Percentiles rank a stretch among this genome's conserved stretches.
These are phyloP conservation scores for Nycticebus coucang DNA, from an alignment of 2,113 vertebrate species.

Conservation along the genomic window DNA sequence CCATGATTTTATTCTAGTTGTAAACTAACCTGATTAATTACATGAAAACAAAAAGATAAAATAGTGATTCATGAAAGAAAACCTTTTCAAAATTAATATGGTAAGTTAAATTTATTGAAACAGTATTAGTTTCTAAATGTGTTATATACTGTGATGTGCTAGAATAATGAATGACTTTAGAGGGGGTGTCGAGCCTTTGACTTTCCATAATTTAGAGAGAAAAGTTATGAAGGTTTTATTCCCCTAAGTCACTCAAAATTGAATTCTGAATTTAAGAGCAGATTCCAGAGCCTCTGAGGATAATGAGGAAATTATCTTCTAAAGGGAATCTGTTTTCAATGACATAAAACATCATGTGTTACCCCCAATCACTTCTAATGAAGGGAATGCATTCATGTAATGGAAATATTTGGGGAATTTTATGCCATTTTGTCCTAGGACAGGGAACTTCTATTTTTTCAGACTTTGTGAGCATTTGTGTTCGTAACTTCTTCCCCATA, in stretches of 20 bases:
- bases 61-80: not conserved
- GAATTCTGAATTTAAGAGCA: conserved; percentile 1
- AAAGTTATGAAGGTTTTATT: conserved; percentile 44
- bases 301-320: conserved; percentile 39
- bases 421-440: conserved; percentile 16
- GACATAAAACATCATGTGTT: not conserved
- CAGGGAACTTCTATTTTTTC: not conserved
- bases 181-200: not conserved
- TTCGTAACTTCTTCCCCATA: not conserved
- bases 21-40: not conserved
- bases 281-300: conserved; percentile 29
- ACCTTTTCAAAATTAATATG: not conserved
- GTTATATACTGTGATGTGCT: not conserved
- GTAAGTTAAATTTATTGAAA: conserved; percentile 19
- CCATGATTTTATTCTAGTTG: not conserved
- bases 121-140: not conserved
- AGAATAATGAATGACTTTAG: conserved; percentile 2
- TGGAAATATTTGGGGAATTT: conserved; percentile 34
- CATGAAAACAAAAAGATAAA: conserved; percentile 11
- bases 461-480: not conserved
- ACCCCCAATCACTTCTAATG: not conserved
- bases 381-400: not conserved
- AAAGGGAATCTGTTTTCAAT: conserved; percentile 7
- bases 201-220: not conserved
- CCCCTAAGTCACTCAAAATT: conserved; percentile 52